phyloP scores from a whole-genome alignment of 2,888 invertebrate species.

The Ceramica pisi region DNA sequence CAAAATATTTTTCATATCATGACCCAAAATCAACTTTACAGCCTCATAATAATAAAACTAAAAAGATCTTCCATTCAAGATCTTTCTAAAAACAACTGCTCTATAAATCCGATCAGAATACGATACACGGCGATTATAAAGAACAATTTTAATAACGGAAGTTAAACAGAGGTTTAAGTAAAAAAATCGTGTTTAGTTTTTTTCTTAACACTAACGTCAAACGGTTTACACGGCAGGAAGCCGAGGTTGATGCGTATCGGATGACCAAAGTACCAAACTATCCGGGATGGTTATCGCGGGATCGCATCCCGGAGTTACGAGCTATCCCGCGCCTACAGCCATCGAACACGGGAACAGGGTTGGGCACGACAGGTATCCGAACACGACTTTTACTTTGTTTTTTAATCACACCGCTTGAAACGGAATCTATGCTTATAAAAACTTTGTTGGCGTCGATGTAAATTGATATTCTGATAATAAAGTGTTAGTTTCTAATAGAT shows the following conservation, averaged over 20 bases:
- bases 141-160: constrained; percentile 61
- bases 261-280: constrained; percentile 74
- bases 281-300: constrained; percentile 77
- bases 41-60: constrained; percentile 29
- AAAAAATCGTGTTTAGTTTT: constrained; percentile 28
- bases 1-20: constrained; percentile 28
- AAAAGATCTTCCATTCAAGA: constrained; percentile 26
- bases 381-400: constrained; percentile 39
- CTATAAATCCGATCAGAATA: constrained; percentile 43
- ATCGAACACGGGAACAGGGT: constrained; percentile 68
- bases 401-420: constrained; percentile 47
- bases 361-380: constrained; percentile 58
- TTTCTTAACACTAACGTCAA: constrained; percentile 59
- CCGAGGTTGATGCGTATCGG: constrained; percentile 78
- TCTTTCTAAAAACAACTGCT: constrained; percentile 14
- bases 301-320: constrained; percentile 75
- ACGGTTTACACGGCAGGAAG: constrained; percentile 72
- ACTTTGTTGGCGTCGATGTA: constrained; percentile 48
- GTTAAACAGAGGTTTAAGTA: constrained; percentile 38
- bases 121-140: constrained; percentile 47
- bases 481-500: constrained; percentile 45
- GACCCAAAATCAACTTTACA: constrained; percentile 20
- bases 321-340: constrained; percentile 77
- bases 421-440: constrained; percentile 41
- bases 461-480: constrained; percentile 51